Base-by-base conservation (phyloP, 1,140 invertebrate genomes). In the Colletes gigas region DNA sequence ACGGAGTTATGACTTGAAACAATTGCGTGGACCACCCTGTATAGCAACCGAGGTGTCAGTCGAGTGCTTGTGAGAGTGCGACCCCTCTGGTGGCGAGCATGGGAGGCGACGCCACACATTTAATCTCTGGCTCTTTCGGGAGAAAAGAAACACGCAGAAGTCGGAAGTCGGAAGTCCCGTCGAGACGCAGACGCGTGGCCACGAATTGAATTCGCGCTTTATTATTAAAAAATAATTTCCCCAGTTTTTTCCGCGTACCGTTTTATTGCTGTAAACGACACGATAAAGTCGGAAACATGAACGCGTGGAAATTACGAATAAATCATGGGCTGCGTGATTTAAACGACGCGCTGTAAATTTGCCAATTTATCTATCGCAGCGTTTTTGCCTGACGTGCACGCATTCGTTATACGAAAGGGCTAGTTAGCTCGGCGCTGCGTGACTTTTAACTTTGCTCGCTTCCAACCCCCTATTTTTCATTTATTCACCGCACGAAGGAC, bases 361-460 rank as follows among this genome's bases (percentile, higher is more conserved):
- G 47, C 68, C 68, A 63, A 78, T 78, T 78, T 78, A 78, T 78
- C 50, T 72, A 78, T 78, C 76, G 59, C 76, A 10, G 50, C 17
- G 54, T 78, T 62, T 73, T 78, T 57, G 76, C 68, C 68, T 78
- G 76, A 78, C 68, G 50, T 39, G 68, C 59, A 62, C 57, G 69
- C 76, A 47, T 78, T 78, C 60, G 68, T 78, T 78, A 78, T 54
- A 14, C 19, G 55, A 72, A 72, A 71, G n/a, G 67, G 57, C 19
- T 44, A 44, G 9, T n/a, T 14, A 59, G 19, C 17, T 54, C 47
- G 3, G 10, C 19, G 17, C 59, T 78, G 76, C 76, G 76, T 78
- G 76, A 78, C 76, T 78, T 78, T 78, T 60, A 63, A 72, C 57
- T 55, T 72, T 17, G 9, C 10, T 17, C n/a, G 55, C 72, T 78